These are phyloP conservation scores for Trachymyrmex cornetzi DNA, from an alignment of 1,140 invertebrate genomes.

Conservation along the genomic window DNA sequence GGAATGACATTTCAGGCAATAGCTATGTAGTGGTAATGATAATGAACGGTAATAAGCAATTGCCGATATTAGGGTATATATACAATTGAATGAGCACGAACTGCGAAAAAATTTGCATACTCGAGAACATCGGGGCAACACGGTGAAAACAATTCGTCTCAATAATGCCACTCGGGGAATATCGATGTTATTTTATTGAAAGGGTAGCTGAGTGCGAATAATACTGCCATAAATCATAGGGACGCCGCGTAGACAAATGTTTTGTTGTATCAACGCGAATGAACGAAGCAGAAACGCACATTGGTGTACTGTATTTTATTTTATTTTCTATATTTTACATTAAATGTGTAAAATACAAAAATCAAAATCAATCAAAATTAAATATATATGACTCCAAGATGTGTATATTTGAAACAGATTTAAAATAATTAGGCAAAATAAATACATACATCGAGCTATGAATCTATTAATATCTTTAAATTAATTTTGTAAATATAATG, in stretches of 20 bases:
- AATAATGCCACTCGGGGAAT: conserved; percentile 51
- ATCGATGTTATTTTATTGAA: conserved; percentile 68
- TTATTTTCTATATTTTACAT: neutral
- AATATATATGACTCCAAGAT: neutral
- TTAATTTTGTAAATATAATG: too few species aligned
- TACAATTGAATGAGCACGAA: neutral
- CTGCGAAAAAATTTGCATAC: conserved; percentile 50
- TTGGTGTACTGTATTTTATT: conserved; percentile 41
- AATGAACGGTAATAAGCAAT: conserved; percentile 40
- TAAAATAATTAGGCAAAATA: too few species aligned
- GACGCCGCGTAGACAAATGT: conserved; percentile 42
- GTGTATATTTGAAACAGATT: too few species aligned
- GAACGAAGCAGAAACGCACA: conserved; percentile 17
- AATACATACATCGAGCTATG: too few species aligned
- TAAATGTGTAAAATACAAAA: neutral
- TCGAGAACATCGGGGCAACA: conserved; percentile 32
- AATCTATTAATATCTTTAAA: too few species aligned
- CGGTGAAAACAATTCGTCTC: conserved; percentile 65
- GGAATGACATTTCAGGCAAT: neutral
- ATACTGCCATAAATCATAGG: conserved; percentile 65
- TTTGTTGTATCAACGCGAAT: conserved; percentile 9
- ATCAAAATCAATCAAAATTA: neutral
- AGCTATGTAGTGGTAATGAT: neutral
- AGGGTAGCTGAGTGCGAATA: conserved; percentile 49
- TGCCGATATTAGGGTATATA: conserved; percentile 31